phyloP scores from a whole-genome alignment of 2,888 invertebrate species.

The Cancer borealis region DNA sequence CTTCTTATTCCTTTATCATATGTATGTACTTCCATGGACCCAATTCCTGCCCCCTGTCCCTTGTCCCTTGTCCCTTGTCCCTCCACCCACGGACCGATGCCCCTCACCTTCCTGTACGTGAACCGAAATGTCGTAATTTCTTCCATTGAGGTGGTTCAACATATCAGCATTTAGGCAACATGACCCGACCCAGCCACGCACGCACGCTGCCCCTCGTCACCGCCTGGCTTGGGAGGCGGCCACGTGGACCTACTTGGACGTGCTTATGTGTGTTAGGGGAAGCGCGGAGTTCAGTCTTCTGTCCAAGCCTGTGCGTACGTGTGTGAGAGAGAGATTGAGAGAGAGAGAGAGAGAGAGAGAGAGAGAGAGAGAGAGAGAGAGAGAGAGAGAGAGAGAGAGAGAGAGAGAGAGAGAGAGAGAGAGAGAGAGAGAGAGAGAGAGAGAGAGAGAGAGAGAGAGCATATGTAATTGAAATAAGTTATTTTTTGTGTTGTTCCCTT shows the following conservation, averaged over 20 bases:
- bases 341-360: too few species aligned
- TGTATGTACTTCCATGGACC: not conserved
- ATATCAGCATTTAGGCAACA: not conserved
- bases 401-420: too few species aligned
- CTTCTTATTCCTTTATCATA: not conserved
- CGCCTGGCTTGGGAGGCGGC: not conserved
- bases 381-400: not conserved
- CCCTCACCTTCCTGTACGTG: not conserved
- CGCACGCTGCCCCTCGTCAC: not conserved
- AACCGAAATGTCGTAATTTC: not conserved
- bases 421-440: not conserved
- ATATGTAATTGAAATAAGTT: too few species aligned
- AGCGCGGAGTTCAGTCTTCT: too few species aligned
- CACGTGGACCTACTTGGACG: not conserved
- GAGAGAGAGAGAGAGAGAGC: too few species aligned
- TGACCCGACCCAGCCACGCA: not conserved
- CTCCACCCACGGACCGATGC: not conserved
- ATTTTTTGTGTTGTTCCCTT: too few species aligned
- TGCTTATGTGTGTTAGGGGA: not conserved
- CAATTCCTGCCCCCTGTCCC: not conserved
- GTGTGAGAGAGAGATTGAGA: too few species aligned
- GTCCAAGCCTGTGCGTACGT: too few species aligned
- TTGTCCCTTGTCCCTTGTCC: not conserved
- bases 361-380: too few species aligned
- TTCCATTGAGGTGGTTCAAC: not conserved